phyloP scores from a whole-genome alignment of 2,888 invertebrate species.

The Gastracanthus pulcherrimus region DNA sequence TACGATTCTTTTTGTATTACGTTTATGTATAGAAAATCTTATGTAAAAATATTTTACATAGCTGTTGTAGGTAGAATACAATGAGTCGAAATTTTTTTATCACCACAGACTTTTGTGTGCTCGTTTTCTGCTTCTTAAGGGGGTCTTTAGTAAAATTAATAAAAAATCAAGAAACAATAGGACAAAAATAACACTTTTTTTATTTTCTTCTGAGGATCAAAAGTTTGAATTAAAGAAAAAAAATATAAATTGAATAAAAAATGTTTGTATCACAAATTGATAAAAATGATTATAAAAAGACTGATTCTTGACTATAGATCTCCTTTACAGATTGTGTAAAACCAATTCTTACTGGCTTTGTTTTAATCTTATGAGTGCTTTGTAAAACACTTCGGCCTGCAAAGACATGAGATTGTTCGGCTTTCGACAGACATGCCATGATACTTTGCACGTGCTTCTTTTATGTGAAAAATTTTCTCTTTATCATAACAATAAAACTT shows the following conservation, averaged over 20 bases:
- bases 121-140: background rate
- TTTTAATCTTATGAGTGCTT: slow-evolving; percentile 10
- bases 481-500: slow-evolving; percentile 38
- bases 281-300: too few relatives aligned
- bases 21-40: too few relatives aligned
- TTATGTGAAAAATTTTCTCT: slow-evolving; percentile 43
- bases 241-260: background rate
- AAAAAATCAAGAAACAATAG: too few relatives aligned
- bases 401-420: slow-evolving; percentile 23
- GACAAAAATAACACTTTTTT: background rate
- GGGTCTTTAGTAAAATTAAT: background rate
- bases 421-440: slow-evolving; percentile 36
- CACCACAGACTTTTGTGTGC: background rate
- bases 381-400: slow-evolving; percentile 5
- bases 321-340: background rate
- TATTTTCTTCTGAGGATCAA: background rate
- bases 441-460: slow-evolving; percentile 28
- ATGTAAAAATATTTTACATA: too few relatives aligned
- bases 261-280: background rate
- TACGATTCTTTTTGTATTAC: background rate
- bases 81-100: background rate
- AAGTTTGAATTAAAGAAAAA: background rate
- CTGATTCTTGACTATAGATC: background rate
- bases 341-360: background rate
- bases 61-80: background rate